Conservation (phyloP, 2,797 vertebrate genomes). For the Darevskia nairensis region DNA sequence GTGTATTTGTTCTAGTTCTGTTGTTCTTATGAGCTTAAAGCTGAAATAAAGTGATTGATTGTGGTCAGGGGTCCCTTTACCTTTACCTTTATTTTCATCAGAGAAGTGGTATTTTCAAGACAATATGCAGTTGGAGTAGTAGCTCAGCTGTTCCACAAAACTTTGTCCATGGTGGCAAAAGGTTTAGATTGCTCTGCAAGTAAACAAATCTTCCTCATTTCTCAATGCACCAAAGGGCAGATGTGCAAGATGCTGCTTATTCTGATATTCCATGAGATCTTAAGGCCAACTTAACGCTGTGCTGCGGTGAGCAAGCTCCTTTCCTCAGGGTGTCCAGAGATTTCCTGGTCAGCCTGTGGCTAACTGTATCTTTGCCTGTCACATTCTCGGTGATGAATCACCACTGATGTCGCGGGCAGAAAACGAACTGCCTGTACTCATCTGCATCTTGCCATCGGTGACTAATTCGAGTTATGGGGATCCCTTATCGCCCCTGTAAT, state of each 20-base stretch:
- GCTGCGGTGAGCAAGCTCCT: constrained; percentile 33
- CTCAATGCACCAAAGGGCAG: constrained; percentile 1
- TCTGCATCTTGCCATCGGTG: constrained; percentile 27
- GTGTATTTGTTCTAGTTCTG: too few species aligned
- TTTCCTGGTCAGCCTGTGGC: constrained; percentile 28
- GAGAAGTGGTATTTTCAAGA: too few species aligned
- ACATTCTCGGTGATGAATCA: constrained; percentile 37
- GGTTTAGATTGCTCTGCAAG: not conserved
- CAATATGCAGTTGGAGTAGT: too few species aligned
- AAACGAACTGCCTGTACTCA: not conserved
- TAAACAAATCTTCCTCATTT: constrained; percentile 5
- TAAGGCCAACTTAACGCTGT: not conserved
- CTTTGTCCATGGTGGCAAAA: too few species aligned
- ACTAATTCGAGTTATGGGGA: constrained; percentile 28
- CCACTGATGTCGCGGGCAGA: not conserved
- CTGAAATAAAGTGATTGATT: too few species aligned
- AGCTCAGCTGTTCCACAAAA: too few species aligned
- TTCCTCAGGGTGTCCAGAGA: constrained; percentile 33
- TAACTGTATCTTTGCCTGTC: constrained; percentile 5
- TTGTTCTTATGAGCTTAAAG: too few species aligned
- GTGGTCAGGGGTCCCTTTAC: too few species aligned
- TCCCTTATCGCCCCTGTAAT: constrained; percentile 28
- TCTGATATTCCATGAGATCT: not conserved
- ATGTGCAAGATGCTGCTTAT: constrained; percentile 27
- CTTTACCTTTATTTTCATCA: too few species aligned